These are phyloP conservation scores for Gambusia yucatana DNA, from an alignment of 2,797 vertebrate genomes.

Conservation along the genomic window DNA sequence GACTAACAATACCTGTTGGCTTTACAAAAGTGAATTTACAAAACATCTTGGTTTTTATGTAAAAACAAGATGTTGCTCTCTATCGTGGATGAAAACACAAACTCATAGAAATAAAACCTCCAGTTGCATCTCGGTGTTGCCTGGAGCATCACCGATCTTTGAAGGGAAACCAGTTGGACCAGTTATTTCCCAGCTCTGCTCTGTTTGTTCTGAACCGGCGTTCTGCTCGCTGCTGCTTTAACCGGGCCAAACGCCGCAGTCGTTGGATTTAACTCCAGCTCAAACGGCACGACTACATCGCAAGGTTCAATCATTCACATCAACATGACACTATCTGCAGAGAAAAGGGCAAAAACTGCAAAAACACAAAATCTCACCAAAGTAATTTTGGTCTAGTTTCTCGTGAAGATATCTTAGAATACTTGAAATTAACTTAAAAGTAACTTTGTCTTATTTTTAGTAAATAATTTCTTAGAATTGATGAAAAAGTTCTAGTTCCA, in stretches of 20 bases:
- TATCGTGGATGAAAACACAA: not conserved
- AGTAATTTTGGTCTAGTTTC: too few species aligned
- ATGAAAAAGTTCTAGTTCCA: too few species aligned
- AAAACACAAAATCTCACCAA: too few species aligned
- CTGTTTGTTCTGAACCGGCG: slow-evolving; percentile 63
- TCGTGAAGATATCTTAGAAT: too few species aligned
- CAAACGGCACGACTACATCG: not conserved
- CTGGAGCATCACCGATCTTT: slow-evolving; percentile 12
- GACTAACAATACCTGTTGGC: not conserved
- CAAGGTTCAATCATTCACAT: not conserved
- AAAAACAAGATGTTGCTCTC: not conserved
- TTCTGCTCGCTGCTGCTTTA: not conserved
- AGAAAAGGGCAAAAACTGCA: not conserved
- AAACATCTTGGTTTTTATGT: not conserved
- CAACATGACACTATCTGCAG: not conserved
- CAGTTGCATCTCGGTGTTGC: slow-evolving; percentile 10
- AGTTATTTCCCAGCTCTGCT: slow-evolving; percentile 42
- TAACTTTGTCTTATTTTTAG: too few species aligned
- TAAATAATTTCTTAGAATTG: too few species aligned
- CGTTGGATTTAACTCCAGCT: not conserved
- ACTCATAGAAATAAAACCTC: slow-evolving; percentile 23
- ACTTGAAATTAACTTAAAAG: too few species aligned
- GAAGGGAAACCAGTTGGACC: slow-evolving; percentile 57
- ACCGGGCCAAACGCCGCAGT: too few species aligned
- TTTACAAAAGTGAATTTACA: not conserved